A percentile compares a stretch with the other conserved stretches of the same genome.
Conservation (phyloP, 2,888 invertebrate species). For the Entomobrya multifasciata region DNA sequence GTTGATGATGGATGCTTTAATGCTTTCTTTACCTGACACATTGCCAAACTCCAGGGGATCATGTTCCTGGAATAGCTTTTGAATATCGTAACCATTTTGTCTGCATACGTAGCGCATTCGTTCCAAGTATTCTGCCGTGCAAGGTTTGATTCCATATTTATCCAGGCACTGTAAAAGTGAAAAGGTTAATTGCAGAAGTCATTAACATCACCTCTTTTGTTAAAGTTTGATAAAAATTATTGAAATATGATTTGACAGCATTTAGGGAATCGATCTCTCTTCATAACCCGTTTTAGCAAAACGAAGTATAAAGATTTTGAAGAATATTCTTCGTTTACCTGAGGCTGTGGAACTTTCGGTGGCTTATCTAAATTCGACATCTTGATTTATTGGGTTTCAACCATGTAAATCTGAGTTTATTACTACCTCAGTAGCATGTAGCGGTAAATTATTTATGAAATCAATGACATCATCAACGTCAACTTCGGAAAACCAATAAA, state of each 20-base stretch:
- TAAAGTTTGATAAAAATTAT: too few relatives aligned
- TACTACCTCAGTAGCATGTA: background rate
- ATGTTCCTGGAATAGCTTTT: slow-evolving; percentile 76
- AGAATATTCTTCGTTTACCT: too few relatives aligned
- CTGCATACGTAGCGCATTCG: slow-evolving; percentile 75
- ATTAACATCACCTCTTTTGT: too few relatives aligned
- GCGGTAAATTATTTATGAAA: background rate
- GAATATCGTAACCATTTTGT: slow-evolving; percentile 72
- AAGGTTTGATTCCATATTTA: slow-evolving; percentile 78
- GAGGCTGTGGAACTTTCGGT: slow-evolving; percentile 73
- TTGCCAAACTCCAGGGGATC: slow-evolving; percentile 79
- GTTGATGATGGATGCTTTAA: too few relatives aligned
- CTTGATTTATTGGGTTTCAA: slow-evolving; percentile 14
- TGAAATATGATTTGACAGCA: too few relatives aligned
- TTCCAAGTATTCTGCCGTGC: slow-evolving; percentile 78
- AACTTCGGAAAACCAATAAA: background rate
- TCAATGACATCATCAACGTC: background rate
- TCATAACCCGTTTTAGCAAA: too few relatives aligned
- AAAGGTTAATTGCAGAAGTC: background rate
- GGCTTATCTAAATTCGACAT: slow-evolving; percentile 78
- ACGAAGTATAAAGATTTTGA: too few relatives aligned
- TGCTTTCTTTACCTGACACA: slow-evolving; percentile 76
- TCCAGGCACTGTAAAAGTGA: slow-evolving; percentile 75
- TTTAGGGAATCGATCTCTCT: too few relatives aligned
- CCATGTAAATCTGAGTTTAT: background rate